Percentiles rank a stretch among this genome's conserved stretches.
These are phyloP conservation scores for Hymenopus coronatus DNA, from an alignment of 2,888 invertebrate genomes.

Conservation along the genomic window DNA sequence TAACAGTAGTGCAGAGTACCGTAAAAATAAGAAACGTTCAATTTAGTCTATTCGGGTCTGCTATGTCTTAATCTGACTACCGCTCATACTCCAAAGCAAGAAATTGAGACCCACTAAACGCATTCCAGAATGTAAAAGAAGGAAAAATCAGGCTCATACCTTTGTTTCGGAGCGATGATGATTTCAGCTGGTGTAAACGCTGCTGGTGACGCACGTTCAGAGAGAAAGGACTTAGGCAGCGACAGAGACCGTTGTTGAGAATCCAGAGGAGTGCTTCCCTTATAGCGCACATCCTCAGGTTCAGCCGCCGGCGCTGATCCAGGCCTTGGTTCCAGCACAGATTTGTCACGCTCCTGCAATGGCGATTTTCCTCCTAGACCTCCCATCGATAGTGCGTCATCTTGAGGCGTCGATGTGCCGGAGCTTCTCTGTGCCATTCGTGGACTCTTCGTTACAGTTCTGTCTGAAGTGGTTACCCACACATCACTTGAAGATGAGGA, in stretches of 20 bases:
- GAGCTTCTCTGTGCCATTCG: conserved; percentile 49
- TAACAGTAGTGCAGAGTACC: no score
- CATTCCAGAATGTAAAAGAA: no score
- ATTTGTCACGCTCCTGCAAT: conserved; percentile 43
- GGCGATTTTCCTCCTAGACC: conserved; percentile 28
- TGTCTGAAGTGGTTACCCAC: conserved; percentile 54
- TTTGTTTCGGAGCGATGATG: conserved; percentile 36
- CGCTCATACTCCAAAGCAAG: no score
- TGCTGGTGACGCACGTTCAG: conserved; percentile 38
- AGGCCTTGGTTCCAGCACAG: conserved; percentile 40
- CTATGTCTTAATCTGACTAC: no score
- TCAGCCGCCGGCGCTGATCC: conserved; percentile 20
- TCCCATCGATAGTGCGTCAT: conserved; percentile 41
- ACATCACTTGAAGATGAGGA: conserved; percentile 56
- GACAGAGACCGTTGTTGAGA: conserved; percentile 54
- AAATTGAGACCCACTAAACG: no score
- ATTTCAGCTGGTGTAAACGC: background rate
- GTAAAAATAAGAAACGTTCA: no score
- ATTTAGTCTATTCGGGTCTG: no score
- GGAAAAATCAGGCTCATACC: conserved; percentile 20
- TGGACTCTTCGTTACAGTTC: conserved; percentile 51
- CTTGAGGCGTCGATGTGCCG: conserved; percentile 53
- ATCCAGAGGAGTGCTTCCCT: conserved; percentile 38
- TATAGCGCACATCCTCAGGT: conserved; percentile 14
- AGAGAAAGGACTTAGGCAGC: conserved; percentile 54